Percentiles rank a stretch among this genome's conserved stretches.
phyloP scores from a whole-genome alignment of 2,888 invertebrate genomes.

The Orchesella flavescens region DNA sequence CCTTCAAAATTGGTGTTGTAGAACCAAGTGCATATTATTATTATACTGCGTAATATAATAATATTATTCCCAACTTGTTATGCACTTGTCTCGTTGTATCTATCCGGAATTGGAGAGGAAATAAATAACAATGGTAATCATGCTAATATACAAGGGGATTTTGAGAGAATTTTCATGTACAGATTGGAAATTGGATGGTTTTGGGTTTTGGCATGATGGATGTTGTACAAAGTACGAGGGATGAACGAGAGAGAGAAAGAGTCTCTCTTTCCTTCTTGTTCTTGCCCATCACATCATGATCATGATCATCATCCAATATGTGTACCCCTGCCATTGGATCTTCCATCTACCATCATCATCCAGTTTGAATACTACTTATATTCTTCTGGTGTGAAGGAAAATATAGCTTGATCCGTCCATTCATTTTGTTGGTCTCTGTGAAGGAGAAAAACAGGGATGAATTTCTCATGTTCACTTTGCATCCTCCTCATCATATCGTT shows the following conservation, averaged over 20 bases:
- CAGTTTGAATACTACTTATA: neutral
- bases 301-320: constrained; percentile 12
- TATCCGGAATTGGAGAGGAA: neutral
- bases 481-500: constrained; percentile 49
- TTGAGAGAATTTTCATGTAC: neutral
- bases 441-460: constrained; percentile 21
- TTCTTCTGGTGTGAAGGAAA: constrained; percentile 1
- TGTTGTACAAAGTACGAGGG: constrained; percentile 3
- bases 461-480: constrained; percentile 46
- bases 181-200: constrained; percentile 38
- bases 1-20: neutral
- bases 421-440: neutral
- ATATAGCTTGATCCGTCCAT: neutral
- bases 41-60: no score
- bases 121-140: constrained; percentile 46
- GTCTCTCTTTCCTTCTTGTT: neutral
- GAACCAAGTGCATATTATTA: neutral
- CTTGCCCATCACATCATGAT: no score
- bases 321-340: no score
- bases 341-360: neutral
- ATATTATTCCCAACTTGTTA: no score
- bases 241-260: constrained; percentile 10
- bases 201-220: constrained; percentile 23
- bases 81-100: neutral
- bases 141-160: constrained; percentile 43